Evolutionary conservation across 2,113 vertebrate genomes (phyloP).

Genomic region (Rana temporaria): DNA sequence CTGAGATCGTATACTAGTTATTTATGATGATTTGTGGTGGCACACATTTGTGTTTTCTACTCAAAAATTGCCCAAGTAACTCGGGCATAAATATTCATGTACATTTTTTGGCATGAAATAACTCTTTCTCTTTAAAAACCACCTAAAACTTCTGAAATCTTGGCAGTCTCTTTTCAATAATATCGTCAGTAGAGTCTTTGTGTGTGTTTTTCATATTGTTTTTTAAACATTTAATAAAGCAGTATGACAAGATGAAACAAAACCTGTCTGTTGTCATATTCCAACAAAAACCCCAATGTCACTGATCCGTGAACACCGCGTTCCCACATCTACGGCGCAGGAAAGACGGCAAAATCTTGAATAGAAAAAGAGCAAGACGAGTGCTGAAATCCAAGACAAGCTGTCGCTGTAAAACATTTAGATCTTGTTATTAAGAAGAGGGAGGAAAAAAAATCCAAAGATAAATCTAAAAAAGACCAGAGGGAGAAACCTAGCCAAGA

Average conservation of each 20-base stretch:
- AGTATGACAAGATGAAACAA: not conserved
- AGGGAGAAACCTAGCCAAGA: slow-evolving; percentile 34
- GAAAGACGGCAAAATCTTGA: not conserved
- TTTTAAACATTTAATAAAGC: not conserved
- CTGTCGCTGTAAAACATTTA: slow-evolving; percentile 17
- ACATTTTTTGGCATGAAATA: no score
- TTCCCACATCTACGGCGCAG: not conserved
- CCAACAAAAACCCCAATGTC: not conserved
- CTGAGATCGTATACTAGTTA: no score
- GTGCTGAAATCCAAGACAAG: not conserved
- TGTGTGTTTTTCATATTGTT: not conserved
- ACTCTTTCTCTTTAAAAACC: no score
- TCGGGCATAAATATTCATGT: no score
- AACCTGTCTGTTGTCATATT: not conserved
- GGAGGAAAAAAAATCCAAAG: slow-evolving; percentile 14
- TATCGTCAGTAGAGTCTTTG: no score
- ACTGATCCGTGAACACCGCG: not conserved
- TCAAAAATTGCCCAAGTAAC: no score
- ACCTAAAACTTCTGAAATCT: no score
- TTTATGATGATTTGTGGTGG: no score
- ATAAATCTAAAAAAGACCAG: slow-evolving; percentile 36
- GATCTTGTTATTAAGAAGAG: slow-evolving; percentile 5
- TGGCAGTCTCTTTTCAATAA: no score
- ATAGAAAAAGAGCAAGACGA: not conserved
- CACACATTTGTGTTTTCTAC: no score